Conservation (phyloP, 2,888 invertebrate genomes). For the Trachelus troglodyta region DNA sequence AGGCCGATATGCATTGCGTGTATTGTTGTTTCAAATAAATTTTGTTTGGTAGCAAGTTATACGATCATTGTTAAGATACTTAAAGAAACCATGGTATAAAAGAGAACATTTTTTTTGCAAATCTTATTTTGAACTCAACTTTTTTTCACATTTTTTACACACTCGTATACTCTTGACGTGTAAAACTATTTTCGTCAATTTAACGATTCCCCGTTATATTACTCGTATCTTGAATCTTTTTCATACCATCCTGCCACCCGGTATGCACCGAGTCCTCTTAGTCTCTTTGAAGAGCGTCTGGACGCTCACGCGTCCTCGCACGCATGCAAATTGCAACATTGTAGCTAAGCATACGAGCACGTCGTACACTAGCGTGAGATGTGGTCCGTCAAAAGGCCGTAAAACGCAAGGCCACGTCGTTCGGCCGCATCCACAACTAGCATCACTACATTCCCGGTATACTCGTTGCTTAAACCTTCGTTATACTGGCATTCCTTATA, state of each 20-base stretch:
- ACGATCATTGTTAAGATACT: no score
- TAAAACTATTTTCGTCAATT: background rate
- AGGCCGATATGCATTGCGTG: background rate
- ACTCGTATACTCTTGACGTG: background rate
- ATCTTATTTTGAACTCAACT: background rate
- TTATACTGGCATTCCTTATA: conserved; percentile 20
- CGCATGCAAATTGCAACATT: conserved; percentile 61
- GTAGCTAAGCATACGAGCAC: conserved; percentile 51
- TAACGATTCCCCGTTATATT: background rate
- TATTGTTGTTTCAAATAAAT: no score
- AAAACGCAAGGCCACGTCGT: conserved; percentile 39
- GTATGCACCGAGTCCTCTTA: background rate
- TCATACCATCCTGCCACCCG: background rate
- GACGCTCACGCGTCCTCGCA: background rate
- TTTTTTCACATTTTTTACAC: background rate
- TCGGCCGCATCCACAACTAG: conserved; percentile 7
- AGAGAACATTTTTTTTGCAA: background rate
- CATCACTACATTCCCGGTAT: background rate
- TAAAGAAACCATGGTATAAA: no score
- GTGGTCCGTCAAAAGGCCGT: conserved; percentile 61
- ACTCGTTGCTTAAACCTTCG: conserved; percentile 12
- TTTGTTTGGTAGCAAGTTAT: no score
- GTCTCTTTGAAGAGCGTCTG: background rate
- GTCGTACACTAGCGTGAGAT: conserved; percentile 60
- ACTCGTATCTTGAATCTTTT: background rate